Percentiles rank a stretch among this genome's conserved stretches.
phyloP scores from a whole-genome alignment of 2,113 vertebrate genomes.

The Varanus komodoensis region DNA sequence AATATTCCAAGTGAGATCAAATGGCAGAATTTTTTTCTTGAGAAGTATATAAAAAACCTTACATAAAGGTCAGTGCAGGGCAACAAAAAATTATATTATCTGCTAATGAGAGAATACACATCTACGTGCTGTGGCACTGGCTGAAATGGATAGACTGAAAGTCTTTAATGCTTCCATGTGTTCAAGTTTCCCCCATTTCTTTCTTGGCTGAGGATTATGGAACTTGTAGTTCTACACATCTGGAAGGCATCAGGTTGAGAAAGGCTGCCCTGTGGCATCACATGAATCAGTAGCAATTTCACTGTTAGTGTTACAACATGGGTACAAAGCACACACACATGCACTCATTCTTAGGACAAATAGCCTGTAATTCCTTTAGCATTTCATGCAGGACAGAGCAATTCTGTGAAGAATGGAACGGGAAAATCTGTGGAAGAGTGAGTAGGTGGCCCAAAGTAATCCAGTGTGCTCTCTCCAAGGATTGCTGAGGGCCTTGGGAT shows the following conservation, averaged over 20 bases:
- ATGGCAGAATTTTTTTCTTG: slow-evolving; percentile 5
- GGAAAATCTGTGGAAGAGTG: background rate
- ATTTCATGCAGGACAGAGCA: background rate
- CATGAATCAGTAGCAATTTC: background rate
- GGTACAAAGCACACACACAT: background rate
- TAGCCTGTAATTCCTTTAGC: too few species aligned
- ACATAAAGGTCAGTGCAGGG: slow-evolving; percentile 6
- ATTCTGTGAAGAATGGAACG: background rate
- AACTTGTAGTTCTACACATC: too few species aligned
- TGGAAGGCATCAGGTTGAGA: too few species aligned
- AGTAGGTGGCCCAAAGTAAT: background rate
- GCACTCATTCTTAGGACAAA: background rate
- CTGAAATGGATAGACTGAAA: background rate
- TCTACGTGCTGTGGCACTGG: background rate
- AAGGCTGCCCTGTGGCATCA: background rate
- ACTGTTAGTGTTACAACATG: background rate
- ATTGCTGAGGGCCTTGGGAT: too few species aligned
- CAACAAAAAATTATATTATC: background rate
- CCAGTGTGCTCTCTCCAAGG: too few species aligned
- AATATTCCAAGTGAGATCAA: slow-evolving; percentile 31
- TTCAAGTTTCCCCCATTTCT: background rate
- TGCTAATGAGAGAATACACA: background rate
- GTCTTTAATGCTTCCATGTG: background rate
- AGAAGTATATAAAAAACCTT: slow-evolving; percentile 5
- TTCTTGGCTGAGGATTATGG: too few species aligned